Conservation (phyloP, 1,140 invertebrate genomes). For the Glossosoma conforme region DNA sequence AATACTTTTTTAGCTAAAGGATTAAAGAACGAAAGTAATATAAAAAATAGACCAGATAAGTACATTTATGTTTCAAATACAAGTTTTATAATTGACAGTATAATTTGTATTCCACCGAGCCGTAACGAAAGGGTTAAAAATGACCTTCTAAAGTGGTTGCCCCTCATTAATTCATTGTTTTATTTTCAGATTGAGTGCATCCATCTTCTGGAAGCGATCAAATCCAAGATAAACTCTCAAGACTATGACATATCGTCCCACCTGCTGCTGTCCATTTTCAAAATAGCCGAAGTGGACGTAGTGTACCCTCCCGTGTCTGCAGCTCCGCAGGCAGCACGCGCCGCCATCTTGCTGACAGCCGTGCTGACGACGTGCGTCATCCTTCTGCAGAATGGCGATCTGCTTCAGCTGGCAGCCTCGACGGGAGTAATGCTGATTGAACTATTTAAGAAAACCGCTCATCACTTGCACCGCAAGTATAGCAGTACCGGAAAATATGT, state of each 20-base stretch:
- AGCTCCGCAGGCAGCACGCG: background rate
- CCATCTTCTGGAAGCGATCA: conserved; percentile 70
- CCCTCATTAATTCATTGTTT: too few relatives aligned
- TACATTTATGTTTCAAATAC: too few relatives aligned
- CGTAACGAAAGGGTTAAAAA: too few relatives aligned
- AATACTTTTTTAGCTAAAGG: too few relatives aligned
- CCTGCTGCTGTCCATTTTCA: conserved; percentile 80
- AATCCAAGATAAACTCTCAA: conserved; percentile 76
- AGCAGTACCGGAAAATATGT: too few relatives aligned
- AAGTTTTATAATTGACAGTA: too few relatives aligned
- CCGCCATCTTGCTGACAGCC: conserved; percentile 3
- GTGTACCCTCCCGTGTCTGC: conserved; percentile 49
- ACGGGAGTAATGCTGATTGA: conserved; percentile 6
- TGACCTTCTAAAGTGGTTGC: too few relatives aligned
- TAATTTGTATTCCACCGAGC: too few relatives aligned
- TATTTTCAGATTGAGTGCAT: conserved; percentile 75
- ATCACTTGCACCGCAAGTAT: conserved; percentile 4
- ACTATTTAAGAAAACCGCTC: background rate
- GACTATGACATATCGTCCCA: conserved; percentile 80
- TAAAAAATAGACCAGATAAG: too few relatives aligned
- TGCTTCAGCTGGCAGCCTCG: too few relatives aligned
- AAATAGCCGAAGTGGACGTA: conserved; percentile 86
- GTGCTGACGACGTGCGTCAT: background rate
- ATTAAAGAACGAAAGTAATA: too few relatives aligned
- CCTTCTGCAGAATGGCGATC: too few relatives aligned